Evolutionary conservation across 2,113 vertebrate genomes (phyloP), one percentile per base, ranked within the genome.

Genomic region (Phylloscopus whistleri): DNA sequence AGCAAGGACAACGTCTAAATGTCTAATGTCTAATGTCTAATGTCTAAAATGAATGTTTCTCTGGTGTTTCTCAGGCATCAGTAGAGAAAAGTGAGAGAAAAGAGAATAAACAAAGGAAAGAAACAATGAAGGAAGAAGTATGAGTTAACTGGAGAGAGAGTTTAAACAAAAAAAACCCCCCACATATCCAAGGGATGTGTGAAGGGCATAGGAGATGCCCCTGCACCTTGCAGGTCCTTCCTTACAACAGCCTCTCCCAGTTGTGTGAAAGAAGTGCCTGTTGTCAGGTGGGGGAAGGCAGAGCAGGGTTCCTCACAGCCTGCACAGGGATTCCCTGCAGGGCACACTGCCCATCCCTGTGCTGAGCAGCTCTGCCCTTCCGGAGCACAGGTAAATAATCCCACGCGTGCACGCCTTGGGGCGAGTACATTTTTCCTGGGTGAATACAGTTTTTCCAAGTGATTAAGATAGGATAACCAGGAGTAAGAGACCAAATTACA

Each of bases 371-470:
- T 84, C 41, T 66, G 59, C 83, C 72, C 51, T 86, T 58, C 67
- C 3, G 0, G 19, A 85, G 84, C 35, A 2, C 66, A 0, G 7
- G 39, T 55, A 92, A 95, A 78, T 74, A 74, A 77, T 55, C 72
- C 83, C 73, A 86, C 2, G 3, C 30, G 33, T 4, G 7, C 59
- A 84, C 48, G n/a, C 88, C 68, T 48, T 89, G 80, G 48, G 48
- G 59, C 8, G 0, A 90, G 72, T 59, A 74, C 72, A 70, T 84
- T 94, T 93, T 90, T 97, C 59, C 78, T 17, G 67, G 37, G 27
- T 88, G 88, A 94, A 87, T 62, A 86, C 59, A 93, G 22, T 41
- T 93, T 96, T 94, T 80, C 82, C 90, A 68, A 66, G 44, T 52
- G 35, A 93, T 76, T 24, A 24, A 87, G 68, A 70, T 41, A 83